Evolutionary conservation across 2,888 invertebrate genomes (phyloP), one percentile per base, ranked within the genome.

Genomic region (Drosophila leonis): DNA sequence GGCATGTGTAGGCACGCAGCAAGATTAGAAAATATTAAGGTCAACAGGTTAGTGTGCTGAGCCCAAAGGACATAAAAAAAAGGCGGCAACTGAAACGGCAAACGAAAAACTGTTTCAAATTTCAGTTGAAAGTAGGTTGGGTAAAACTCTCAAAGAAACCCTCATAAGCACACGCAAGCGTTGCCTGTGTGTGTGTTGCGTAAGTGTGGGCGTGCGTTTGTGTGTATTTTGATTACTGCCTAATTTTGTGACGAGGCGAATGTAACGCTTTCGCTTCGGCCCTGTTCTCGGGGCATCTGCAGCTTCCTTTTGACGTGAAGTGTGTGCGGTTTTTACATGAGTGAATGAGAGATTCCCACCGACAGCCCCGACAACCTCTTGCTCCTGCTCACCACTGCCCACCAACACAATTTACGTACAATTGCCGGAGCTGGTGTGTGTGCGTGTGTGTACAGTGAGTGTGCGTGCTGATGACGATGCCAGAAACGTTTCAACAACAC

Each of bases 21-120:
- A 83, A 86, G 85, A 84, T 86, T 83, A 83, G 82, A 83, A 86
- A 86, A 87, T 86, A 87, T 88, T 87, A 88, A 88, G 86, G 86
- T 87, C 86, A 87, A 87, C 86, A 87, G 86, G 86, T 87, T 87
- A 87, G 84, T 85, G 79, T 83, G 88, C 65, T 84, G 82, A 76
- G 71, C 84, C 84, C 84, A 87, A 87, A 84, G 87, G 84, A 85
- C 72, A 77, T 82, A 80, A 80, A 86, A 80, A 80, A 82, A 77
- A 65, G 56, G 57, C 70, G 78, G 65, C 78, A 78, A 63, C 62
- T 63, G 68, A 74, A 59, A 62, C 68, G 52, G 49, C 65, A 72
- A 68, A 77, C 69, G 72, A 70, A 77, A 84, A 85, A 82, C 86
- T 81, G 86, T 85, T 86, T 82, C 82, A 83, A 86, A 86, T 83